Evolutionary conservation across 2,797 vertebrate genomes (phyloP), one percentile per base, ranked within the genome.

Genomic region (Aselliscus stoliczkanus): DNA sequence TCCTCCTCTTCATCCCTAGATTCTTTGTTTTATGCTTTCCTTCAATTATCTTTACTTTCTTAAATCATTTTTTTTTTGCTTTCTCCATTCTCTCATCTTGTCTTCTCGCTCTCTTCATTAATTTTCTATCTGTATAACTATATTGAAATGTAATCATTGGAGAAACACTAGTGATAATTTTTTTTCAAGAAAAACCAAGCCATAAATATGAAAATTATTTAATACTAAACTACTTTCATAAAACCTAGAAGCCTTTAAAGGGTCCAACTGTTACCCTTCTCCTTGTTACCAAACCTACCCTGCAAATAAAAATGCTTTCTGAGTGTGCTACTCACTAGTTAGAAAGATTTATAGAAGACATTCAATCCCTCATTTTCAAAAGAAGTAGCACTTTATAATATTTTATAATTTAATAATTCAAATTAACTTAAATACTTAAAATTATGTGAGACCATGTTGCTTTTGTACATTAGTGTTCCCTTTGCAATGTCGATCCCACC

Each of bases 371-470:
- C n/a, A 69, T 70, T 69, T 92, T 52, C 54, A 81, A 85, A 81
- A 86, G 5, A 1, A 60, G 4, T 62, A 76, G 54, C 1, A 95
- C 60, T 44, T 95, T 65, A 39, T 37, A 88, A 52, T 81, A 97
- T 47, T 39, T 96, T 65, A 39, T 52, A 76, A 70, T 88, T 88
- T n/a, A n/a, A n/a, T n/a, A n/a, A n/a, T n/a, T n/a, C 10, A 83
- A 79, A 67, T 65, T 47, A 70, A 60, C 3, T 58, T 52, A 77
- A 60, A 37, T 21, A 9, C 0, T 10, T 54, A 37, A n/a, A 56
- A 11, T 56, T 39, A 56, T 1, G 4, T 76, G 25, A 70, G 15
- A 1, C 10, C 44, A 65, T 50, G 7, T 34, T 7, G 17, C 2
- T 58, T 87, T 79, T 27, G 4, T 7, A 21, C 21, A 60, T 29